Evolutionary conservation across 2,888 invertebrate species (phyloP), one percentile per base, ranked within the genome.

Genomic region (Philonicus albiceps): DNA sequence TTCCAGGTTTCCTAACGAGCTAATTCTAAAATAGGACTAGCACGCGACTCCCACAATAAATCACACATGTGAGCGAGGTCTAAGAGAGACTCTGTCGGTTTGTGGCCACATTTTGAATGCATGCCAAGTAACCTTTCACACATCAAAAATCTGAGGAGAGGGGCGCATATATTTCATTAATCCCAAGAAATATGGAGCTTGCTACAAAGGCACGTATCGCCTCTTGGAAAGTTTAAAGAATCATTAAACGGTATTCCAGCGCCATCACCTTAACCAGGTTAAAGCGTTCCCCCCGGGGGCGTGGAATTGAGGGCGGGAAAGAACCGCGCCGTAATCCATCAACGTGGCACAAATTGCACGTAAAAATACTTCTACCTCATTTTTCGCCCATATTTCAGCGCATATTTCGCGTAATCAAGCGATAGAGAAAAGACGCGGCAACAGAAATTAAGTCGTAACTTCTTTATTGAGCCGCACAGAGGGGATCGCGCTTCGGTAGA

Each of bases 391-490:
- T 80, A 80, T 80, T 80, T 80, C 16, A 19, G 78, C 80, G 53
- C 81, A 81, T 81, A 81, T 81, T 81, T 81, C 34, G 55, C 22
- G 64, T 81, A 81, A 81, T 81, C 31, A 81, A 55, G 81, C 55
- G 64, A 81, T 34, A 64, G 81, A 34, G n/a, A n/a, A n/a, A 55
- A 64, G 34, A 30, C 80, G 53, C 49, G 30, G 55, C 55, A 55
- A 81, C 55, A 55, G 55, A 55, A 55, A 81, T 55, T 81, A 81
- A 81, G 81, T 81, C 81, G 64, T 81, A 81, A 81, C 64, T 81
- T 81, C 64, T 81, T 81, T 81, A 81, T 81, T 81, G 55, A 81
- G 81, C 49, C 64, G 11, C 19, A 2, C 27, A 22, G 64, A 1
- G 22, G 37, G 37, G 37, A n/a, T 16, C 49, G 49, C n/a, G 49